Base-by-base conservation (phyloP, 2,113 vertebrate genomes). In the Nothobranchius kuhntae region DNA sequence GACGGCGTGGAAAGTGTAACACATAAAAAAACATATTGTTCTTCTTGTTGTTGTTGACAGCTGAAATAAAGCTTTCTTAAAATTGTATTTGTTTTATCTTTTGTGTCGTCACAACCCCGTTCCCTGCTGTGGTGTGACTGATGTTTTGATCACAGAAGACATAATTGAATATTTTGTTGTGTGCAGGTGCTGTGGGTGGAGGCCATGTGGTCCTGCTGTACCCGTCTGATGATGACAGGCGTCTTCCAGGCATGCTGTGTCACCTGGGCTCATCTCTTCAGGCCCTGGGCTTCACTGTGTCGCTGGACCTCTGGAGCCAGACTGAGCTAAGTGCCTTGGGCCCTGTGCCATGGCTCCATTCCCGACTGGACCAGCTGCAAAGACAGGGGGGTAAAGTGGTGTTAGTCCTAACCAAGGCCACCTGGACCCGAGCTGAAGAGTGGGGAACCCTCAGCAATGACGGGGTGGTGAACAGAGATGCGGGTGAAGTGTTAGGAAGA, bases 281-380 rank as follows among this genome's bases (percentile, higher is more conserved):
- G 21, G 72, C 81, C 0, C 75, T 96, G 73, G 94, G 93, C 13
- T 89, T 95, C 78, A 81, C 71, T 0, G 95, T 95, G 64, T 90
- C 86, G 2, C 86, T 95, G 21, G 96, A 96, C 35, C 87, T 96
- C 5, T 98, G 96, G 87, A 94, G 93, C 55, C 91, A 92, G 15
- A 42, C 80, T 0, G 94, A 95, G 53, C 82, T 95, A 2, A 83
- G 90, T 0, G 79, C 84, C 0, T 78, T 95, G 66, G 95, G 94
- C 0, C 91, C 95, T 0, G 80, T 97, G 55, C 94, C 95, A 1
- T 98, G 96, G 96, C 87, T 96, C 64, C 96, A 97, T 0, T 90
- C 93, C 0, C 92, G 93, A 75, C 92, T 95, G 57, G 91, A 73
- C 13, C 85, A 45, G 11, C 87, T 93, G 0, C 86, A 94, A 55